Evolutionary conservation across 2,113 vertebrate genomes (phyloP), one percentile per base, ranked within the genome.

Genomic region (Dendropsophus ebraccatus): DNA sequence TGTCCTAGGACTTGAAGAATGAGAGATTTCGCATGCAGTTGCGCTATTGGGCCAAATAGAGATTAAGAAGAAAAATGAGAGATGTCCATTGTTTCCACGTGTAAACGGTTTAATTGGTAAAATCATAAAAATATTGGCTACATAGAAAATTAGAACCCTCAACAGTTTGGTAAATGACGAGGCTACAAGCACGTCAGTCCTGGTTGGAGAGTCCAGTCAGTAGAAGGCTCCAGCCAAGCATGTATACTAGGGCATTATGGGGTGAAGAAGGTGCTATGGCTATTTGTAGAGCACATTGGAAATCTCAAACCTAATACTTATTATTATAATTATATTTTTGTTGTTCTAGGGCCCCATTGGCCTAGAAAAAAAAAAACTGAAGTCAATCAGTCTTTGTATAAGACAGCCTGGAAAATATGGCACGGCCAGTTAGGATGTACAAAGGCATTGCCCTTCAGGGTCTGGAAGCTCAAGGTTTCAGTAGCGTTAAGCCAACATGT

Each of bases 11-110:
- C 58, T 84, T 65, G 28, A 32, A 28, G 37, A 0, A 0, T n/a
- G n/a, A n/a, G n/a, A 23, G 5, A 35, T 56, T 84, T 16, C 0
- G 1, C 45, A 75, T 84, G 74, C 74, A 84, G 83, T 0, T 8
- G 50, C 67, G 45, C 82, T 19, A 17, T 67, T 32, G 13, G 49
- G 81, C 67, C 67, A 58, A 56, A 83, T 67, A 73, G 49, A 73
- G 8, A 81, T 45, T 35, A 56, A 17, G 37, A 54, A 32, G 30
- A 19, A 35, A 32, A 28, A 67, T 6, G 0, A 49, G 73, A 9
- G 25, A 28, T 75, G 45, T 25, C 41, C 73, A 75, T 28, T 14
- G 73, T 49, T 49, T 49, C 45, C 41, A 49, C 19, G 10, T 72
- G 19, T 23, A 45, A 72, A 12, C 11, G 9, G 23, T 60, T 60